phyloP scores from a whole-genome alignment of 2,797 vertebrate genomes.

The Typhlichthys eigenmanni region DNA sequence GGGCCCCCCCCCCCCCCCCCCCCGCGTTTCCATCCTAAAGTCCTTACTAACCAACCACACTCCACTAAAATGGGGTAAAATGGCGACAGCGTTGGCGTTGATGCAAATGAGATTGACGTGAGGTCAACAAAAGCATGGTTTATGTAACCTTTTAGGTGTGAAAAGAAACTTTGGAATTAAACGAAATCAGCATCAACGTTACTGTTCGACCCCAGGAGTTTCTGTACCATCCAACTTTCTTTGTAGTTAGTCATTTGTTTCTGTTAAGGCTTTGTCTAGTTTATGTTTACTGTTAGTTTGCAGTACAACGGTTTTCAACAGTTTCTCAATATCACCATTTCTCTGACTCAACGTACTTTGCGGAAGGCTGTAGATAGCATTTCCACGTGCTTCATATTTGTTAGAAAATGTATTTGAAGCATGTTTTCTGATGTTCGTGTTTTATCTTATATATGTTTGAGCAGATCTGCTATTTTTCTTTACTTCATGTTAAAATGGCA shows the following conservation, averaged over 20 bases:
- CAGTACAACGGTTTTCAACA: conserved; percentile 47
- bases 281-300: conserved; percentile 61
- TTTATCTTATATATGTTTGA: conserved; percentile 39
- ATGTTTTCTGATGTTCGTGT: conserved; percentile 55
- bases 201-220: conserved; percentile 38
- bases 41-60: conserved; percentile 50
- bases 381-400: conserved; percentile 54
- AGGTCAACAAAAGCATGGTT: conserved; percentile 26
- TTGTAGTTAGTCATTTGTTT: conserved; percentile 33
- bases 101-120: conserved; percentile 25
- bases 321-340: conserved; percentile 44
- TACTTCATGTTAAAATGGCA: conserved; percentile 26
- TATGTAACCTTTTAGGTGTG: conserved; percentile 27
- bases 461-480: conserved; percentile 40
- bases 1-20: conserved; percentile 16
- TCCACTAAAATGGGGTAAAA: conserved; percentile 46
- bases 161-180: conserved; percentile 33
- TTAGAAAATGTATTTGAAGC: conserved; percentile 59
- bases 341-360: conserved; percentile 58
- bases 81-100: conserved; percentile 35
- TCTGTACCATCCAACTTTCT: conserved; percentile 34
- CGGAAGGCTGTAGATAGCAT: conserved; percentile 56
- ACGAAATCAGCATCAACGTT: conserved; percentile 36
- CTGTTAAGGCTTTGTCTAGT: conserved; percentile 51
- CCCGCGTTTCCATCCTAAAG: conserved; percentile 56